Conservation (phyloP, 1,140 invertebrate species). For the Phymastichus coffea region DNA sequence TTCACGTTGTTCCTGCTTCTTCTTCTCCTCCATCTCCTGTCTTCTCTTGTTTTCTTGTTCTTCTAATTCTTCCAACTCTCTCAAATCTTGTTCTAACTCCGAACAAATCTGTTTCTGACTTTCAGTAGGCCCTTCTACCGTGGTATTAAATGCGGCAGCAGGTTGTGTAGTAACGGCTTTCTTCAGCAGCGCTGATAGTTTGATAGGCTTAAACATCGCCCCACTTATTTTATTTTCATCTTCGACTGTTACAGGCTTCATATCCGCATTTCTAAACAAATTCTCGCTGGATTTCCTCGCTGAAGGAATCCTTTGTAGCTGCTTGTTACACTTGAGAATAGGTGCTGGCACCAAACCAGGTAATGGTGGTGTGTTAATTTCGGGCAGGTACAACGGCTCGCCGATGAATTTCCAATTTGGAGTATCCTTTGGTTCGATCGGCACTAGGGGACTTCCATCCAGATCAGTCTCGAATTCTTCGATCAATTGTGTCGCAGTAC, state of each 20-base stretch:
- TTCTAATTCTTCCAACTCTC: background rate
- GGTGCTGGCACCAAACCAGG: conserved; percentile 33
- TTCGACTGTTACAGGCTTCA: conserved; percentile 37
- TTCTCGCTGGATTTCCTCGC: background rate
- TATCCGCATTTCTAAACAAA: conserved; percentile 40
- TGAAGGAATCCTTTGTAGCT: conserved; percentile 34
- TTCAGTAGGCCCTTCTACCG: conserved; percentile 18
- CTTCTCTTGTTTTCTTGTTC: background rate
- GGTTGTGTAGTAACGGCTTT: conserved; percentile 29
- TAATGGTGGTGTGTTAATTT: conserved; percentile 40
- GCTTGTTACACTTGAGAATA: conserved; percentile 40
- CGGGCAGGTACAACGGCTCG: conserved; percentile 35
- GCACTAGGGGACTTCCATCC: conserved; percentile 37
- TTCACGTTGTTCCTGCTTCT: background rate
- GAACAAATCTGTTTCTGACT: background rate
- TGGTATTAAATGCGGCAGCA: conserved; percentile 28
- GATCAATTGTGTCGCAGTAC: conserved; percentile 27
- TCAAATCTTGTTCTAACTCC: background rate
- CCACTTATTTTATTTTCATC: background rate
- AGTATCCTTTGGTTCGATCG: conserved; percentile 22
- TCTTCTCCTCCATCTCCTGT: background rate
- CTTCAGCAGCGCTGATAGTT: conserved; percentile 31
- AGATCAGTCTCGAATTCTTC: conserved; percentile 41
- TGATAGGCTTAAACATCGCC: conserved; percentile 40
- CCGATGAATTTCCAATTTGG: background rate